Evolutionary conservation across 2,113 vertebrate genomes (phyloP), one percentile per base, ranked within the genome.

Genomic region (Junco hyemalis): DNA sequence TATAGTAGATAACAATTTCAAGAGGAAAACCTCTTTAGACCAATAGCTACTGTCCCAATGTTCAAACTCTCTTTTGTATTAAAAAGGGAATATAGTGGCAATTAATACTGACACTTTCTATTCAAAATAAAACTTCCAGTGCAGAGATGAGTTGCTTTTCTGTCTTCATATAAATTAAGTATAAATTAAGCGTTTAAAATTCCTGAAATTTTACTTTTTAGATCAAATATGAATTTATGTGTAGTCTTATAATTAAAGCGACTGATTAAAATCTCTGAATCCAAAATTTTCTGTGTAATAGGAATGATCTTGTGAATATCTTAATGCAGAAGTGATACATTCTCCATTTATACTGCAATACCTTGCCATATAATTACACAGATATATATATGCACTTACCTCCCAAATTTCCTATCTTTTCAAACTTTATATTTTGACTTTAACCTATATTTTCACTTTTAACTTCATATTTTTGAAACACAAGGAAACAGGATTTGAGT

Each of bases 321-420:
- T 81, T 57, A 53, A 44, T 33, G 12, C 1, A 6, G 29, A 38
- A 33, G 1, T 57, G 16, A 48, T 36, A 29, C 11, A 21, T 6
- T 73, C 24, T 47, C 45, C 18, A 20, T 14, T 38, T 51, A 22
- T 50, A 5, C 1, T 35, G 26, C 14, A 48, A 8, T 44, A 6
- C 4, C 6, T 53, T 66, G n/a, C 12, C 7, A 25, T 59, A 33
- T 3, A 26, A 9, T 59, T 31, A 50, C 6, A 74, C 4, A 64
- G 20, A 53, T 13, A 50, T n/a, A 8, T 1, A 17, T 17, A 25
- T 5, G 18, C 8, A 3, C 2, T 15, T 8, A 26, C 8, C 8
- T 9, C 3, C 8, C 7, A 73, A 22, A 33, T 57, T 63, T 44
- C 9, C 11, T 26, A 19, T 12, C 6, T 42, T 38, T 68, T 93